A percentile compares a stretch with the other conserved stretches of the same genome.
Conservation (phyloP, 2,113 vertebrate species). For the Hiodon alosoides region DNA sequence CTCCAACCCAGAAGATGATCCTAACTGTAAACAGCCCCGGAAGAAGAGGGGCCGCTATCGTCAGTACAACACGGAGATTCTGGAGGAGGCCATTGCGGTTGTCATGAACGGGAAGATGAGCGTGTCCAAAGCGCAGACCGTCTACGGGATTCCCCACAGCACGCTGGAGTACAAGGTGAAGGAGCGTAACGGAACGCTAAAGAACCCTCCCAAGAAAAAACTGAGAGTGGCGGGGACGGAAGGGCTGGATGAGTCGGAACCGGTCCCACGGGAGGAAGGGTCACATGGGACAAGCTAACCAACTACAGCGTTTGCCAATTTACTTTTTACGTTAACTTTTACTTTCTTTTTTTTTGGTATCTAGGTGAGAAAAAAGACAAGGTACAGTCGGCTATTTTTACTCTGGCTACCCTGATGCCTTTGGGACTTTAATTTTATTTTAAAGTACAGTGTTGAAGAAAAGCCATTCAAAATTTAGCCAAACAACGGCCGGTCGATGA, state of each 20-base stretch:
- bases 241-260: constrained; percentile 75
- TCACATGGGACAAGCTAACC: constrained; percentile 76
- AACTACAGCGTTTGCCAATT: constrained; percentile 70
- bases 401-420: constrained; percentile 43
- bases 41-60: constrained; percentile 97
- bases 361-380: constrained; percentile 95
- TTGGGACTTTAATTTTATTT: constrained; percentile 40
- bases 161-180: constrained; percentile 99
- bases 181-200: constrained; percentile 96
- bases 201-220: constrained; percentile 99
- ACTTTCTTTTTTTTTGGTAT: constrained; percentile 56
- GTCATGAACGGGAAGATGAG: constrained; percentile 99
- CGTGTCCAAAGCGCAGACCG: constrained; percentile 98
- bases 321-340: constrained; percentile 33
- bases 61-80: constrained; percentile 96
- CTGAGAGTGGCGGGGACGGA: constrained; percentile 92
- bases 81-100: constrained; percentile 95
- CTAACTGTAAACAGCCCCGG: constrained; percentile 91
- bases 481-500: too few relatives aligned
- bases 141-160: constrained; percentile 98
- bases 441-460: constrained; percentile 41
- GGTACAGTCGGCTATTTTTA: constrained; percentile 46
- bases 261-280: neutral
- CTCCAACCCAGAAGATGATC: constrained; percentile 91
- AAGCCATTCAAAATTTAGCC: constrained; percentile 52